Percentiles rank a stretch among this genome's conserved stretches.
phyloP scores from a whole-genome alignment of 2,113 vertebrate species.

The Channa maculata region DNA sequence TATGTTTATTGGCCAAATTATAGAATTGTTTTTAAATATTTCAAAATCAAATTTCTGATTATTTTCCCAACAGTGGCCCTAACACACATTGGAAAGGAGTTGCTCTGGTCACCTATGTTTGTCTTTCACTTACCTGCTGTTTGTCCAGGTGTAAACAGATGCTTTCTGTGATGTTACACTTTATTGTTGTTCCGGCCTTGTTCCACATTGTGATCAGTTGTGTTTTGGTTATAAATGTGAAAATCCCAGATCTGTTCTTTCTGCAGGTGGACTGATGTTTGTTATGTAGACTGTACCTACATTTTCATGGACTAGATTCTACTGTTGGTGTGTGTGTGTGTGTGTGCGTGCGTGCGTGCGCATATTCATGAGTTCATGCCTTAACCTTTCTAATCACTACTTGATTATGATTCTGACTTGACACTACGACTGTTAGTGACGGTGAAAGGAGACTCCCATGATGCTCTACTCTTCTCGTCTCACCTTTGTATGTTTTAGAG shows the following conservation, averaged over 20 bases:
- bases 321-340: conserved; percentile 16
- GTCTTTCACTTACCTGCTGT: not conserved
- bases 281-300: not conserved
- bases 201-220: not conserved
- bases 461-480: conserved; percentile 2
- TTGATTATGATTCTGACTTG: conserved; percentile 8
- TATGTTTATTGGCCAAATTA: no score
- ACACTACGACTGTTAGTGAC: conserved; percentile 10
- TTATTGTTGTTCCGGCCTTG: not conserved
- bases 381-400: conserved; percentile 52
- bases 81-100: not conserved
- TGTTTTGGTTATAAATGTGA: conserved; percentile 23
- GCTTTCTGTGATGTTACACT: not conserved
- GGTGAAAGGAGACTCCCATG: not conserved
- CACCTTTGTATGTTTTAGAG: not conserved
- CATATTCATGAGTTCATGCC: conserved; percentile 44
- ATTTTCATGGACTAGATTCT: conserved; percentile 8
- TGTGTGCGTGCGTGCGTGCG: not conserved
- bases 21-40: no score
- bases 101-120: not conserved
- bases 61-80: not conserved
- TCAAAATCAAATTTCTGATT: not conserved
- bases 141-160: not conserved
- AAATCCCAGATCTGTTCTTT: not conserved
- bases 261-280: not conserved